These are phyloP conservation scores for Orchesella flavescens DNA, from an alignment of 2,888 invertebrate genomes.

Conservation along the genomic window DNA sequence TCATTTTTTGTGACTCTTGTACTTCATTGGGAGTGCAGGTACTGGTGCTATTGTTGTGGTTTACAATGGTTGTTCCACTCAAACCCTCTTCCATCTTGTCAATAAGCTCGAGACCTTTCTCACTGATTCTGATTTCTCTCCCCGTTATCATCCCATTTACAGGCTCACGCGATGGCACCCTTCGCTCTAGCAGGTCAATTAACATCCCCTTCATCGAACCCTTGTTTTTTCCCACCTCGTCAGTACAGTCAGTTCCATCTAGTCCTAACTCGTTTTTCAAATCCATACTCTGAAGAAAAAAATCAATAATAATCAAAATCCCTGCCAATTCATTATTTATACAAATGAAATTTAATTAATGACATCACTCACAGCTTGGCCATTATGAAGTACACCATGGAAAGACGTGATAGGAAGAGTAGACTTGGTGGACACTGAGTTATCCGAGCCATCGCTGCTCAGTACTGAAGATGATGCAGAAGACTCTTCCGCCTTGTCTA, in stretches of 20 bases:
- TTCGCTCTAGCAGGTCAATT: constrained; percentile 87
- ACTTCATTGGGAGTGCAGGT: constrained; percentile 45
- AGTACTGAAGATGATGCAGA: constrained; percentile 76
- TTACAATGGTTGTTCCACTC: constrained; percentile 21
- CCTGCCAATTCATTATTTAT: too few species aligned
- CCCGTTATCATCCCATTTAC: constrained; percentile 79
- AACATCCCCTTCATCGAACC: constrained; percentile 78
- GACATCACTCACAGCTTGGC: constrained; percentile 70
- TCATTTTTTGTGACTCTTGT: constrained; percentile 68
- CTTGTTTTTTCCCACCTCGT: constrained; percentile 72
- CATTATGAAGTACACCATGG: constrained; percentile 79
- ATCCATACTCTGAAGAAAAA: constrained; percentile 48
- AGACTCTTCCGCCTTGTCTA: constrained; percentile 75
- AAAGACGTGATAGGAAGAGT: constrained; percentile 76
- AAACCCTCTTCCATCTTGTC: constrained; percentile 74
- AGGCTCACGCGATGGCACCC: constrained; percentile 79
- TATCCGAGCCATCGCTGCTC: constrained; percentile 76
- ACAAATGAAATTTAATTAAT: background rate
- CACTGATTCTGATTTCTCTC: constrained; percentile 77
- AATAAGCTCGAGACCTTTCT: constrained; percentile 79
- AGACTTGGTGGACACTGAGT: constrained; percentile 71
- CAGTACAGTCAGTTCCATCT: constrained; percentile 75
- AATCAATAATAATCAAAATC: background rate
- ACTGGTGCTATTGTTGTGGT: constrained; percentile 59
- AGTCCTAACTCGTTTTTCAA: constrained; percentile 47